Conservation (phyloP, 1,140 invertebrate genomes). For the Heterodera carotae region DNA sequence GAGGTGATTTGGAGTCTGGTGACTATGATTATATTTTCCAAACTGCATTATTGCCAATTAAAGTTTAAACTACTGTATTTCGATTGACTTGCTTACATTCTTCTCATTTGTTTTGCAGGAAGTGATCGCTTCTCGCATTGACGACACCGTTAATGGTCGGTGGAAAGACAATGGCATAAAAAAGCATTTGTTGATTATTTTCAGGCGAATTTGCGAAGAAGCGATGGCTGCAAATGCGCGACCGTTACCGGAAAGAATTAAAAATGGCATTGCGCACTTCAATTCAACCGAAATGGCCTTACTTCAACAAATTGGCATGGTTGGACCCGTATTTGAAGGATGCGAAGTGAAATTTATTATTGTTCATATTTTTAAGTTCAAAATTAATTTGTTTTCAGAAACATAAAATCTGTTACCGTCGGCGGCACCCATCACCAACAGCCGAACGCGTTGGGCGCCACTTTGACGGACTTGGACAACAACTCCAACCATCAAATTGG, state of each 20-base stretch:
- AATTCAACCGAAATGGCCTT: conserved; percentile 61
- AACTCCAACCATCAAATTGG: background rate
- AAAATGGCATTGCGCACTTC: conserved; percentile 56
- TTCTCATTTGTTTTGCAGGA: conserved; percentile 24
- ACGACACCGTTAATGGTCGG: conserved; percentile 47
- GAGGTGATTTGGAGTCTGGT: too few species aligned
- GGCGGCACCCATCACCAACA: conserved; percentile 6
- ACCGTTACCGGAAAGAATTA: conserved; percentile 62
- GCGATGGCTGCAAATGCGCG: conserved; percentile 62
- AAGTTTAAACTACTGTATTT: too few species aligned
- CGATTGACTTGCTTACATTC: background rate
- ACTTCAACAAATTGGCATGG: conserved; percentile 62
- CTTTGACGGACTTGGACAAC: background rate
- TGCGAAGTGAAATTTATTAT: conserved; percentile 42
- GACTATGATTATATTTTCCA: too few species aligned
- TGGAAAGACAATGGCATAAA: conserved; percentile 5
- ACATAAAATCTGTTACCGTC: background rate
- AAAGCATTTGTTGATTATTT: conserved; percentile 16
- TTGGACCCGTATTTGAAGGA: conserved; percentile 65
- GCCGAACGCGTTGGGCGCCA: too few species aligned
- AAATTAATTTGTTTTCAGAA: background rate
- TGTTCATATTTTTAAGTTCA: background rate
- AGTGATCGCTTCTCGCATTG: conserved; percentile 43
- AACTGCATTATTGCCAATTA: too few species aligned
- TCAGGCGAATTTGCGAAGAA: conserved; percentile 65